Conservation (phyloP, 2,113 vertebrate genomes). For the Cavia aperea region DNA sequence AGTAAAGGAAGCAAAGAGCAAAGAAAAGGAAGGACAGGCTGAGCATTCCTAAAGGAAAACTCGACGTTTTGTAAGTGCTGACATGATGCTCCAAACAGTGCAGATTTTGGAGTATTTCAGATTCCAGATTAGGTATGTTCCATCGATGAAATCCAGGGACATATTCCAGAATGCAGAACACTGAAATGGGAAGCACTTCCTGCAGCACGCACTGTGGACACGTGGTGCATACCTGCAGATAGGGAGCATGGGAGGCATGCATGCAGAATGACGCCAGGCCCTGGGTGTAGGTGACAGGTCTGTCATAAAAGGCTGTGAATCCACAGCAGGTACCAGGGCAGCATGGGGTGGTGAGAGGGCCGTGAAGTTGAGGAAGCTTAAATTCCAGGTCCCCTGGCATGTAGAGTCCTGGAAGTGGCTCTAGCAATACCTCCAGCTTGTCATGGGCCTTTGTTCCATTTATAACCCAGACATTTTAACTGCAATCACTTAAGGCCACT, state of each 20-base stretch:
- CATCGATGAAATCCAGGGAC: neutral
- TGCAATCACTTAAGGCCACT: neutral
- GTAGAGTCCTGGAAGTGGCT: neutral
- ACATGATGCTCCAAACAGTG: neutral
- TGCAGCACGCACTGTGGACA: neutral
- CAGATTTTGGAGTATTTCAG: neutral
- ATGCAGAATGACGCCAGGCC: neutral
- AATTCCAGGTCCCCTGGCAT: neutral
- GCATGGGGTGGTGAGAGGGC: no score
- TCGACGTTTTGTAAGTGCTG: neutral
- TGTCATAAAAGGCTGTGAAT: neutral
- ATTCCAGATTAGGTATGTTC: neutral
- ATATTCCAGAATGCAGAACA: neutral
- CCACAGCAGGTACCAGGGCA: neutral
- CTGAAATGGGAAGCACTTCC: neutral
- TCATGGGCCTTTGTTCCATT: neutral
- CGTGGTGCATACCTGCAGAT: neutral
- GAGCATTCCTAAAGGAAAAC: neutral
- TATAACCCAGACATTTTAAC: conserved; percentile 4
- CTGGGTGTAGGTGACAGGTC: neutral
- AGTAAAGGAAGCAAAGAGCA: no score
- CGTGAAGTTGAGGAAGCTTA: neutral
- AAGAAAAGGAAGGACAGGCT: neutral
- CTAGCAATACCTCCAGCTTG: neutral
- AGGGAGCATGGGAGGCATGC: neutral